phyloP scores from a whole-genome alignment of 2,113 vertebrate species.

The Trochalopteron elliotii region DNA sequence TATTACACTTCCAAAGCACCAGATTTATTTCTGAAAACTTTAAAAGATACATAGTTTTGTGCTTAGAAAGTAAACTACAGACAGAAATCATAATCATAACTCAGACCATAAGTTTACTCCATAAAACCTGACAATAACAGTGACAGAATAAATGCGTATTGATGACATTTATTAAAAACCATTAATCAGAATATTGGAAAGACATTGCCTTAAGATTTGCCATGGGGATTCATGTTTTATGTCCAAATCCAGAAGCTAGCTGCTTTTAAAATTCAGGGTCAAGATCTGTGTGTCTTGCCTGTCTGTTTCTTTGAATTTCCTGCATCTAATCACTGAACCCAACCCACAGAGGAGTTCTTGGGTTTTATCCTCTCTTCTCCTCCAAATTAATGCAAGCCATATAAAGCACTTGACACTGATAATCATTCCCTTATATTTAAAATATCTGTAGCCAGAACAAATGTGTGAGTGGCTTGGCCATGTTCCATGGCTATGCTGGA shows the following conservation, averaged over 20 bases:
- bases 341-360: not conserved
- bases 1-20: not conserved
- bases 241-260: not conserved
- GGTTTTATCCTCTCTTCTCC: not conserved
- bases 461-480: slow-evolving; percentile 6
- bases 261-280: not conserved
- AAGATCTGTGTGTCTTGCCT: not conserved
- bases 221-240: not conserved
- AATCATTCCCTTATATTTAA: slow-evolving; percentile 40
- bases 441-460: slow-evolving; percentile 11
- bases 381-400: not conserved
- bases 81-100: not conserved
- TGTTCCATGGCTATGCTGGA: not conserved
- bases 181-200: not conserved
- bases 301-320: not conserved
- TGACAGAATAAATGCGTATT: not conserved
- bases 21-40: not conserved
- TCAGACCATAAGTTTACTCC: not conserved
- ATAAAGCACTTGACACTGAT: not conserved
- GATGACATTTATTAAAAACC: not conserved
- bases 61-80: not conserved
- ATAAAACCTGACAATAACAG: not conserved
- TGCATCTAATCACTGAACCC: not conserved
- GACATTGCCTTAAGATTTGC: not conserved
- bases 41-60: not conserved